phyloP scores from a whole-genome alignment of 1,140 invertebrate genomes.

The Delia radicum region DNA sequence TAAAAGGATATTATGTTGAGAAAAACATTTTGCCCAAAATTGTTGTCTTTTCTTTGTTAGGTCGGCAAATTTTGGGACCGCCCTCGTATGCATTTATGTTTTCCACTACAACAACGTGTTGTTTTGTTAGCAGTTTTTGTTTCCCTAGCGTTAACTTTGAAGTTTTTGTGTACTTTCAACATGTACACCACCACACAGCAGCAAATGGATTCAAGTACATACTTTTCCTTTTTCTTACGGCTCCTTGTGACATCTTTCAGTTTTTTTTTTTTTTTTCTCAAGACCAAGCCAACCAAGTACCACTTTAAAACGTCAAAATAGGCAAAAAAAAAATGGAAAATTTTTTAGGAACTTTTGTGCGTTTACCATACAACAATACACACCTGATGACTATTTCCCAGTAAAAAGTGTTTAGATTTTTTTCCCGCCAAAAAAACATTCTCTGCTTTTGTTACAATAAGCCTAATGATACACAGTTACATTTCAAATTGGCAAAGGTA shows the following conservation, averaged over 20 bases:
- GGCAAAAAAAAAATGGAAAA: background rate
- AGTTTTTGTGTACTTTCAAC: background rate
- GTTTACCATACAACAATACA: background rate
- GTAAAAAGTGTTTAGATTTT: no score
- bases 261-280: background rate
- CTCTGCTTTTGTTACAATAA: no score
- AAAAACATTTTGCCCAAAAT: no score
- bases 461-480: background rate
- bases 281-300: background rate
- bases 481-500: background rate
- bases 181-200: no score
- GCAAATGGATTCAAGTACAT: background rate
- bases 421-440: no score
- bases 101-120: background rate
- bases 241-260: background rate
- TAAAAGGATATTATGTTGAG: no score
- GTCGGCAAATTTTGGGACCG: no score
- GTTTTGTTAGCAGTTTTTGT: background rate
- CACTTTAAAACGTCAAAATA: background rate
- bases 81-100: no score
- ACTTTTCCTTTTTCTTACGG: constrained; percentile 4
- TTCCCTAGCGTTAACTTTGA: background rate
- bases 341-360: background rate
- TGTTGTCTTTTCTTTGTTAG: no score
- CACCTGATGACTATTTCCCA: no score